phyloP scores from a whole-genome alignment of 2,797 vertebrate species.

The Micrastur ruficollis region DNA sequence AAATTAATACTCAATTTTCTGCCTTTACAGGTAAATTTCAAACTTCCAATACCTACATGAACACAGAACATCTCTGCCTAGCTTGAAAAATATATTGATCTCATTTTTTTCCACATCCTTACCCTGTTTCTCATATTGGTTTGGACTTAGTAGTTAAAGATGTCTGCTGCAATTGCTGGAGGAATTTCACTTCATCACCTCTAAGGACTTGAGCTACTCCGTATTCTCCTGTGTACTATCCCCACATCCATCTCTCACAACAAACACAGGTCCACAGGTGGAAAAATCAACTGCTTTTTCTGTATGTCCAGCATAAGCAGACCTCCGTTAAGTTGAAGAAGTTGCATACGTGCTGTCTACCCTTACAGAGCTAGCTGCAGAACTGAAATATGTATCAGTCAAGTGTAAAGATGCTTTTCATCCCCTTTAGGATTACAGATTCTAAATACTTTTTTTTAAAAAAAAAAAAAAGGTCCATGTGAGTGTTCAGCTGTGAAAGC shows the following conservation, averaged over 20 bases:
- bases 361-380: background rate
- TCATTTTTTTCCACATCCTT: background rate
- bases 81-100: background rate
- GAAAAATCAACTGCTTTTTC: background rate
- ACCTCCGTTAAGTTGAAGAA: background rate
- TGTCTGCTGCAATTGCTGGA: background rate
- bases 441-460: background rate
- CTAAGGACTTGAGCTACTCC: background rate
- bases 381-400: background rate
- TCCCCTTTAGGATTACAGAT: background rate
- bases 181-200: background rate
- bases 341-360: background rate
- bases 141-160: background rate
- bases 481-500: background rate
- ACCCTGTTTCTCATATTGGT: background rate
- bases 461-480: accelerated
- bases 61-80: background rate
- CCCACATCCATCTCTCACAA: background rate
- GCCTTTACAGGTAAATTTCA: background rate
- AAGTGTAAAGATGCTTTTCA: background rate
- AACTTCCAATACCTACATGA: background rate
- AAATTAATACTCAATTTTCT: background rate
- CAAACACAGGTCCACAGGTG: accelerated
- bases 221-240: background rate
- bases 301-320: background rate